Conservation (phyloP, 2,888 invertebrate genomes). For the Machimus rusticus region DNA sequence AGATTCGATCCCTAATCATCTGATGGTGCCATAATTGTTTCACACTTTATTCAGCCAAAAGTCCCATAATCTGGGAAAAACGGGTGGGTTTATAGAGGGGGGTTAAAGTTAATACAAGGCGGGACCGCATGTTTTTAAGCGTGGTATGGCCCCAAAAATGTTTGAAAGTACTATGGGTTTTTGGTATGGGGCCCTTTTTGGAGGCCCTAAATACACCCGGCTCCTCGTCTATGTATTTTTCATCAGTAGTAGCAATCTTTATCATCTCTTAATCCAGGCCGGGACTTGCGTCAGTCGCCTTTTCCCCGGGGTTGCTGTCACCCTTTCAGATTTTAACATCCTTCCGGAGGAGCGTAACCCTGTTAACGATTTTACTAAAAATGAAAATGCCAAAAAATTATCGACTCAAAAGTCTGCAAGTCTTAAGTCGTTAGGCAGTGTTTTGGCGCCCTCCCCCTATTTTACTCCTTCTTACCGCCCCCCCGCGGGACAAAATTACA, state of each 20-base stretch:
- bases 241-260: neutral
- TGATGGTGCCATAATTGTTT: constrained; percentile 23
- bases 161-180: neutral
- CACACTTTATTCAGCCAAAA: constrained; percentile 9
- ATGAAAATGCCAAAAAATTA: constrained; percentile 35
- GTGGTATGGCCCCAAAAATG: neutral
- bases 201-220: neutral
- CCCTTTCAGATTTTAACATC: constrained; percentile 3
- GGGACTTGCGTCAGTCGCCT: neutral
- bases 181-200: neutral
- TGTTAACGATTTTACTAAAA: constrained; percentile 10
- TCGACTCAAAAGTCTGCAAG: constrained; percentile 11
- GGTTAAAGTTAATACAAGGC: neutral
- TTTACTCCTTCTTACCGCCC: neutral
- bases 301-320: neutral
- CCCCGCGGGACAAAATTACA: neutral
- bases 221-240: neutral
- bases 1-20: constrained; percentile 14
- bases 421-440: neutral
- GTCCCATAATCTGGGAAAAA: neutral
- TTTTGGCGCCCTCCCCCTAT: neutral
- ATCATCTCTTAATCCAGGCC: constrained; percentile 1
- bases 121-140: neutral
- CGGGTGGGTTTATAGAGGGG: neutral
- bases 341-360: neutral